A percentile compares a stretch with the other conserved stretches of the same genome.
Evolutionary conservation across 2,113 vertebrate species (phyloP).

Genomic region (Trachemys scripta): DNA sequence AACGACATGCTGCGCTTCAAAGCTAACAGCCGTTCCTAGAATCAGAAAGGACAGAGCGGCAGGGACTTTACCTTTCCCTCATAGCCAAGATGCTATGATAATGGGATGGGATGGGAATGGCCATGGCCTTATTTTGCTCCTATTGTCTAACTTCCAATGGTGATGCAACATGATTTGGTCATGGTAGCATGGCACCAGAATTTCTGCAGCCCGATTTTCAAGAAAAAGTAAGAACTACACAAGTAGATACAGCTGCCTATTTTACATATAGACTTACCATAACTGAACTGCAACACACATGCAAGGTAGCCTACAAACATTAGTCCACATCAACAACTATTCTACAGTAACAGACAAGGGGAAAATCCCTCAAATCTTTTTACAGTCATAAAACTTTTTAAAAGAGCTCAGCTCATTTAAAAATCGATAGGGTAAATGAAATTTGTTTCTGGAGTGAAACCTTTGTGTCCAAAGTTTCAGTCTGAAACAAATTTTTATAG

Average conservation of each 20-base stretch:
- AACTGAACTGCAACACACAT: neutral
- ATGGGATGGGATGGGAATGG: slow-evolving; percentile 79
- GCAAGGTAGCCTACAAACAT: neutral
- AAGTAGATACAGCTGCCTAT: slow-evolving; percentile 27
- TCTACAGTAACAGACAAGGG: neutral
- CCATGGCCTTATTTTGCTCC: slow-evolving; percentile 76
- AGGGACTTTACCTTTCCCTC: slow-evolving; percentile 85
- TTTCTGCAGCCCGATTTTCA: slow-evolving; percentile 62
- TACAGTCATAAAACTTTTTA: neutral
- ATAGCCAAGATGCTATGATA: slow-evolving; percentile 78
- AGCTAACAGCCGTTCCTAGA: slow-evolving; percentile 96
- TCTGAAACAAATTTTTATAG: neutral
- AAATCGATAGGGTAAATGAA: neutral
- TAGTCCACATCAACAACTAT: neutral
- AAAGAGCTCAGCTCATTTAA: neutral
- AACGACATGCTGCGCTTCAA: slow-evolving; percentile 99
- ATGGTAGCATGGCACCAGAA: slow-evolving; percentile 68
- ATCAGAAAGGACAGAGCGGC: slow-evolving; percentile 86
- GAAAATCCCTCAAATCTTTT: neutral
- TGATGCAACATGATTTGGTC: slow-evolving; percentile 68
- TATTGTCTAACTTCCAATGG: slow-evolving; percentile 67
- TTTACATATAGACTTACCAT: slow-evolving; percentile 50
- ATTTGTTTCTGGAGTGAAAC: neutral
- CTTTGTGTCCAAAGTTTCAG: neutral
- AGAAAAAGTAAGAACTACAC: slow-evolving; percentile 64